These are phyloP conservation scores for Gobius niger DNA, from an alignment of 2,113 vertebrate genomes.

Conservation along the genomic window DNA sequence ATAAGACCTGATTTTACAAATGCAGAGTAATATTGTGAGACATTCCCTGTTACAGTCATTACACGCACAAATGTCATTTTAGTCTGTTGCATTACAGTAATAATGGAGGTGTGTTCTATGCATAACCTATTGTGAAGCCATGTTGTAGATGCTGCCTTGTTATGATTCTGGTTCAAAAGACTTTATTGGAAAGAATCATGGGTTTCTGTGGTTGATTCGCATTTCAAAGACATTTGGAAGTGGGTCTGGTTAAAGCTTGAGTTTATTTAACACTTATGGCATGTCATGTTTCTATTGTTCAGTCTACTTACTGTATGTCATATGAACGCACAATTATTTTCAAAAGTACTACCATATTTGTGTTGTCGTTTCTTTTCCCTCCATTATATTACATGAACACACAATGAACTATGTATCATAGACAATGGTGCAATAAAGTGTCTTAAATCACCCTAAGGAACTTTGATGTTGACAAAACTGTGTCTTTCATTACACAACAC, in stretches of 20 bases:
- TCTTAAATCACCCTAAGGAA: neutral
- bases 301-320: no score
- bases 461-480: neutral
- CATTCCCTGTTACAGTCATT: slow-evolving; percentile 51
- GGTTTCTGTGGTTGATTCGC: neutral
- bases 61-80: slow-evolving; percentile 50
- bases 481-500: neutral
- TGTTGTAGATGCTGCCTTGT: neutral
- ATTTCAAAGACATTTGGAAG: no score
- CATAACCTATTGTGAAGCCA: slow-evolving; percentile 16
- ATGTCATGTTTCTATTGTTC: no score
- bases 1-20: slow-evolving; percentile 26
- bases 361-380: slow-evolving; percentile 21
- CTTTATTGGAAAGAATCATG: neutral
- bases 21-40: slow-evolving; percentile 15
- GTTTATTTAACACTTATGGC: no score
- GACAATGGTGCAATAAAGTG: slow-evolving; percentile 64
- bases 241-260: neutral
- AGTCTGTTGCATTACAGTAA: slow-evolving; percentile 17
- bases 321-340: no score
- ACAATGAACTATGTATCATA: slow-evolving; percentile 41
- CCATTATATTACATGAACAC: slow-evolving; percentile 27
- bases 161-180: neutral
- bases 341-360: neutral
- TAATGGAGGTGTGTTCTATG: slow-evolving; percentile 2